Conservation (phyloP, 2,888 invertebrate species). For the Agrotis clavis region DNA sequence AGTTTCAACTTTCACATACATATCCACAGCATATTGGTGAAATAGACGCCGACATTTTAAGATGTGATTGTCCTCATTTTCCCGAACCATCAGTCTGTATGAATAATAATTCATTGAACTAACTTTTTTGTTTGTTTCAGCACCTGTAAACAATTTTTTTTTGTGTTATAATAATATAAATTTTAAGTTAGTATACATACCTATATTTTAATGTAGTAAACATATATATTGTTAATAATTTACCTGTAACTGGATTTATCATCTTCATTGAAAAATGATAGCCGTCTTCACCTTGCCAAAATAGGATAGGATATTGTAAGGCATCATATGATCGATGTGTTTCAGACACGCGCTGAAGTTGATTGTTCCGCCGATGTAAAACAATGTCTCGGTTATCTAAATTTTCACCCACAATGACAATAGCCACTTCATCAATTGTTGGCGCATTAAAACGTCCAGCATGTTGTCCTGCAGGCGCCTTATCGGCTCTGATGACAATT, state of each 20-base stretch:
- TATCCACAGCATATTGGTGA: not conserved
- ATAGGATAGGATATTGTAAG: conserved; percentile 64
- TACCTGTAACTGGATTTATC: not conserved
- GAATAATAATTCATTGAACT: conserved; percentile 43
- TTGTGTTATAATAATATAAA: conserved; percentile 11
- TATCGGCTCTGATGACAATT: conserved; percentile 71
- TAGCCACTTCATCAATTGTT: conserved; percentile 24
- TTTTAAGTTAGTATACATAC: conserved; percentile 9
- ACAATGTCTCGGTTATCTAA: conserved; percentile 19
- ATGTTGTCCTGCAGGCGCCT: conserved; percentile 66
- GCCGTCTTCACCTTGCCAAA: conserved; percentile 46
- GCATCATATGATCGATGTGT: conserved; percentile 1
- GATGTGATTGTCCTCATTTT: conserved; percentile 50
- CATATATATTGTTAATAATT: not conserved
- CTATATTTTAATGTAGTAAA: too few relatives aligned
- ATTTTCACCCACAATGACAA: conserved; percentile 12
- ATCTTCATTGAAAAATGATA: conserved; percentile 15
- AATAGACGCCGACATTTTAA: conserved; percentile 47
- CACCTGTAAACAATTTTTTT: conserved; percentile 10
- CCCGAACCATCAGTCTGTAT: conserved; percentile 63
- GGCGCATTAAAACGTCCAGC: conserved; percentile 69
- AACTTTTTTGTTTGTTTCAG: conserved; percentile 5
- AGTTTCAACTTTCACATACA: not conserved
- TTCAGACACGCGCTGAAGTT: conserved; percentile 54
- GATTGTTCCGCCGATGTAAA: conserved; percentile 26